Percentiles rank a stretch among this genome's conserved stretches.
phyloP scores from a whole-genome alignment of 2,888 invertebrate species.

The Rhagophthalmus giganteus region DNA sequence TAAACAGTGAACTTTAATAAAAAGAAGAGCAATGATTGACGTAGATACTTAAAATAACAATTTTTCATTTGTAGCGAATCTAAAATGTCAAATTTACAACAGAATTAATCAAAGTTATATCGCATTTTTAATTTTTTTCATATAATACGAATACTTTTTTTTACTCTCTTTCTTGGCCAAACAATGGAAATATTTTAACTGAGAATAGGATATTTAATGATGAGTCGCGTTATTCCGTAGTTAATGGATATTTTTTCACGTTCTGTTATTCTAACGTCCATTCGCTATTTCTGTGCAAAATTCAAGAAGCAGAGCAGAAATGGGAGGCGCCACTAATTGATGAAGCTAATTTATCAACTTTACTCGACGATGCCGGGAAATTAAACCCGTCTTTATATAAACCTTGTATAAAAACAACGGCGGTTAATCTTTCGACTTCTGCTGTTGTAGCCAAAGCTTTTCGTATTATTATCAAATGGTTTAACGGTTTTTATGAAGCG shows the following conservation, averaged over 20 bases:
- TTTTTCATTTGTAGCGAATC: too few species aligned
- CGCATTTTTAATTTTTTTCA: too few species aligned
- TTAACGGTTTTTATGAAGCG: constrained; percentile 27
- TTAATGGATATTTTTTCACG: constrained; percentile 25
- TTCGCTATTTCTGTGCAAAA: constrained; percentile 30
- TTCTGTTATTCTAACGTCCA: constrained; percentile 26
- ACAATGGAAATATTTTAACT: constrained; percentile 22
- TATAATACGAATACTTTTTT: too few species aligned
- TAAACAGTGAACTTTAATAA: too few species aligned
- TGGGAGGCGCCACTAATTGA: constrained; percentile 40
- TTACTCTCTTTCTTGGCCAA: neutral
- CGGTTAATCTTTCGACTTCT: constrained; percentile 35
- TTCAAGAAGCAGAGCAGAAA: constrained; percentile 32
- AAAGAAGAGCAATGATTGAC: too few species aligned
- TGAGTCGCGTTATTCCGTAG: constrained; percentile 18
- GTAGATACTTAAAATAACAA: too few species aligned
- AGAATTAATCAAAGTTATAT: too few species aligned
- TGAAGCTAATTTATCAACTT: constrained; percentile 42
- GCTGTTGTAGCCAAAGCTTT: constrained; percentile 30
- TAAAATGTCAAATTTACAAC: too few species aligned
- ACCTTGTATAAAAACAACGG: constrained; percentile 33
- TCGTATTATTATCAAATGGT: constrained; percentile 30
- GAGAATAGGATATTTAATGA: constrained; percentile 17
- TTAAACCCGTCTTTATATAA: constrained; percentile 38
- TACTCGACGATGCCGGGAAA: constrained; percentile 39